These are phyloP conservation scores for Tetramorium alpestre DNA, from an alignment of 1,140 invertebrate species.

Conservation along the genomic window DNA sequence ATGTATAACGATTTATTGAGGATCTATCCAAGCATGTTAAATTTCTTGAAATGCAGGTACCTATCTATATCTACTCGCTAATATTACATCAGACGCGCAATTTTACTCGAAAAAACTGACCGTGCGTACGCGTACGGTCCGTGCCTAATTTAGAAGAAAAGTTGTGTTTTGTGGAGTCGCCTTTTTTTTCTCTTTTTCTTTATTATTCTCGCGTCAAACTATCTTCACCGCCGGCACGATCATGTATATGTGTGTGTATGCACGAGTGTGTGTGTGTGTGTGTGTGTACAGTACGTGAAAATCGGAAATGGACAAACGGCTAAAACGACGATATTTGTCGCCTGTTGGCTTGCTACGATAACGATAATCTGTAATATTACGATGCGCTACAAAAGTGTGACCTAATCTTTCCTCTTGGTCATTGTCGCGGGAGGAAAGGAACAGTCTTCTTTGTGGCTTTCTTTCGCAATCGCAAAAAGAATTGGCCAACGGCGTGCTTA, in stretches of 20 bases:
- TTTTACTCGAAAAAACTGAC: conserved; percentile 74
- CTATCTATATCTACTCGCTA: conserved; percentile 83
- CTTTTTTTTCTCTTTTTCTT: conserved; percentile 17
- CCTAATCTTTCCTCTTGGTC: conserved; percentile 51
- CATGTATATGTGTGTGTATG: background rate
- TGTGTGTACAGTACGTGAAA: background rate
- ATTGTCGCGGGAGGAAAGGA: conserved; percentile 51
- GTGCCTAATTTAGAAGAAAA: conserved; percentile 62
- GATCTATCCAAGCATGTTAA: conserved; percentile 84
- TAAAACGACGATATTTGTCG: conserved; percentile 18
- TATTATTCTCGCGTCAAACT: conserved; percentile 48
- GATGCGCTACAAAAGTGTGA: conserved; percentile 47
- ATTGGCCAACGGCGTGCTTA: conserved; percentile 12
- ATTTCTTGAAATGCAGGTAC: conserved; percentile 84
- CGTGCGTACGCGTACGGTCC: conserved; percentile 53
- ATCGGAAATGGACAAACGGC: background rate
- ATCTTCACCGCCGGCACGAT: conserved; percentile 60
- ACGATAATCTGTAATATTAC: conserved; percentile 51
- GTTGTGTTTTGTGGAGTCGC: conserved; percentile 51
- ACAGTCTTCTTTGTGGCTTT: conserved; percentile 48
- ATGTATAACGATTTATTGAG: conserved; percentile 85
- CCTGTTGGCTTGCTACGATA: background rate
- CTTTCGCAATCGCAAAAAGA: conserved; percentile 39
- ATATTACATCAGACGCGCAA: conserved; percentile 80
- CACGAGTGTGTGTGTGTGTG: background rate